Evolutionary conservation across 2,888 invertebrate species (phyloP).

Genomic region (Marronus borbonicus): DNA sequence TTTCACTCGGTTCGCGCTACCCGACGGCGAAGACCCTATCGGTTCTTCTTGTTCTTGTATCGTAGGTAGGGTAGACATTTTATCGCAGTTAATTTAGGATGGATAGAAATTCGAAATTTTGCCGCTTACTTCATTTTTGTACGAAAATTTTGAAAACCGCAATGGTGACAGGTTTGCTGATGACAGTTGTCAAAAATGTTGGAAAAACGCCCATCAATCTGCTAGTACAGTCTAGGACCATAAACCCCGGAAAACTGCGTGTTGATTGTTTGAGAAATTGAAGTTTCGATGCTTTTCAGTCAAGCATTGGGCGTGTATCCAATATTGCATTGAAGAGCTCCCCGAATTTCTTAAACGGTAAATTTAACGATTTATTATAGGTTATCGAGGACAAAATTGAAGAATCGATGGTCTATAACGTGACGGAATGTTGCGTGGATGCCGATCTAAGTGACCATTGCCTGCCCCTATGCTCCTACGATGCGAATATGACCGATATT

Average conservation of each 20-base stretch:
- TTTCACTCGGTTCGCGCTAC: too few relatives aligned
- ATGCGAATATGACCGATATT: constrained; percentile 87
- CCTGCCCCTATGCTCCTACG: constrained; percentile 85
- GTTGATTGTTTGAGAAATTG: too few relatives aligned
- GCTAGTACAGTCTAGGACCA: too few relatives aligned
- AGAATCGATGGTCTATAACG: constrained; percentile 79
- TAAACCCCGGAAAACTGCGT: too few relatives aligned
- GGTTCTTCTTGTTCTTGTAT: constrained; percentile 28
- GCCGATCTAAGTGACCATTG: constrained; percentile 80
- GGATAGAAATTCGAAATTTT: not conserved
- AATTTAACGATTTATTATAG: constrained; percentile 63
- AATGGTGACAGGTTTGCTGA: not conserved
- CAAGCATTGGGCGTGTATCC: too few relatives aligned
- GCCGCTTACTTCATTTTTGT: constrained; percentile 8
- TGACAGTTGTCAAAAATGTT: too few relatives aligned
- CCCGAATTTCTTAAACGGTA: too few relatives aligned
- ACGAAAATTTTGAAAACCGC: constrained; percentile 16
- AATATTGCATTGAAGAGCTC: too few relatives aligned
- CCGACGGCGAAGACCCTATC: not conserved
- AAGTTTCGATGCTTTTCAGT: too few relatives aligned
- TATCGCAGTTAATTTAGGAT: not conserved
- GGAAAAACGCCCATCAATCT: too few relatives aligned
- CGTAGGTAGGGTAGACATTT: constrained; percentile 5
- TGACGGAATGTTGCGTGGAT: constrained; percentile 83
- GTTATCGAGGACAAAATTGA: constrained; percentile 76